Conservation (phyloP, 2,113 vertebrate species). For the Ondatra zibethicus region DNA sequence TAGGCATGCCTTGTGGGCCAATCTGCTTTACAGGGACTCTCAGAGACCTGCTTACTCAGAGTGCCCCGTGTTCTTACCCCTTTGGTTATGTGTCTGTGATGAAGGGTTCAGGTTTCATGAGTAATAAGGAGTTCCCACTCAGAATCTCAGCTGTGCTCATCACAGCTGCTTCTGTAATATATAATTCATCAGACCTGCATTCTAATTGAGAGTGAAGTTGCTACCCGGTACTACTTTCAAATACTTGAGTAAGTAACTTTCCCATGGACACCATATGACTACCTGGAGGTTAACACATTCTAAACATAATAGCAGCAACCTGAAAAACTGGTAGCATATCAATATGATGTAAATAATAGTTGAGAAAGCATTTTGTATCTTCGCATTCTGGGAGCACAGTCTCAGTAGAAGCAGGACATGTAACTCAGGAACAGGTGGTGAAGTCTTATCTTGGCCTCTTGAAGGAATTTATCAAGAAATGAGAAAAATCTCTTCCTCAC, state of each 20-base stretch:
- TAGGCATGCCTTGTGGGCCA: constrained; percentile 20
- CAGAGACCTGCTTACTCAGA: constrained; percentile 7
- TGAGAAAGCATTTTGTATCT: neutral
- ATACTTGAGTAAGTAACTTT: constrained; percentile 43
- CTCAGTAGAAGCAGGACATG: constrained; percentile 28
- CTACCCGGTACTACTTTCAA: neutral
- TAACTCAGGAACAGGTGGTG: neutral
- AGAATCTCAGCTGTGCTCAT: constrained; percentile 26
- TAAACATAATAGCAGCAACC: neutral
- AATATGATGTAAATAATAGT: neutral
- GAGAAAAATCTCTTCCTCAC: constrained; percentile 71
- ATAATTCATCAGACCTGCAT: neutral
- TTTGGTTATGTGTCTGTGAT: neutral
- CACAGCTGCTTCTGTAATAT: neutral
- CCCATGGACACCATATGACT: neutral
- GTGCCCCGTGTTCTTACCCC: neutral
- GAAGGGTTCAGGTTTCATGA: neutral
- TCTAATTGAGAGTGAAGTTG: neutral
- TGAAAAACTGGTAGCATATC: constrained; percentile 58
- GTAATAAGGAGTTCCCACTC: neutral
- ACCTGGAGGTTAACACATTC: constrained; percentile 32
- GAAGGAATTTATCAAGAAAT: constrained; percentile 56
- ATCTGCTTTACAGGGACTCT: constrained; percentile 41
- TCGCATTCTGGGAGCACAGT: neutral
- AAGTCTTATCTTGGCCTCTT: constrained; percentile 30